phyloP scores from a whole-genome alignment of 2,888 invertebrate genomes.

The Flabesymbios commensalis region DNA sequence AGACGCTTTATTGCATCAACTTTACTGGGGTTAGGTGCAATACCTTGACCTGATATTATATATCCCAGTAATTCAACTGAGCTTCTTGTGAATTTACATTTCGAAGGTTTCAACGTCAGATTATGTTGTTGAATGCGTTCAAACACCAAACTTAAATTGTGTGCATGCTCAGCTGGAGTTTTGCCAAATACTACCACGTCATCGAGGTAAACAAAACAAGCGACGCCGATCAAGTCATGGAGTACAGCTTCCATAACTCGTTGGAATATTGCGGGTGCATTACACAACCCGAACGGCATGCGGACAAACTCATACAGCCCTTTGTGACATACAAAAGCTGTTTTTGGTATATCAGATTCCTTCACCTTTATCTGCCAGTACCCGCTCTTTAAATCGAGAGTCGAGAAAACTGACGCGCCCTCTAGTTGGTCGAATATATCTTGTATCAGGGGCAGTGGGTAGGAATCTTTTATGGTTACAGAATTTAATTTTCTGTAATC shows the following conservation, averaged over 20 bases:
- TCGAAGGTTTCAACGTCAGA: constrained; percentile 6
- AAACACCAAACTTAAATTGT: not conserved
- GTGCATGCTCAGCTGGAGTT: not conserved
- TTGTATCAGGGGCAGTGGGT: not conserved
- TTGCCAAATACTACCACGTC: not conserved
- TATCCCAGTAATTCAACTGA: not conserved
- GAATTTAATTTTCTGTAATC: constrained; percentile 6
- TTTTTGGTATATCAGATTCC: not conserved
- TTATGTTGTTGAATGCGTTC: not conserved
- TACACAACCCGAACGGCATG: not conserved
- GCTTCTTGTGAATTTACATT: not conserved
- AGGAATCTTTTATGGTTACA: not conserved
- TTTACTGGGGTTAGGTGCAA: not conserved
- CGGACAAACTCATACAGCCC: not conserved
- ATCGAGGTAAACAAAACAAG: not conserved
- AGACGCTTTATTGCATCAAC: no score
- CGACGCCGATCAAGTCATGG: not conserved
- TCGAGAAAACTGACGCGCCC: not conserved
- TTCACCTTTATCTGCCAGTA: constrained; percentile 3
- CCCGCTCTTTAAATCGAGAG: not conserved
- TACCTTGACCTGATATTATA: not conserved
- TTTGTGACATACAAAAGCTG: constrained; percentile 1
- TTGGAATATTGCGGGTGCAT: not conserved
- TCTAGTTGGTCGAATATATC: not conserved
- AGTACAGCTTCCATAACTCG: not conserved